Conservation (phyloP, 2,888 invertebrate species). For the Yponomeuta plumbellus region DNA sequence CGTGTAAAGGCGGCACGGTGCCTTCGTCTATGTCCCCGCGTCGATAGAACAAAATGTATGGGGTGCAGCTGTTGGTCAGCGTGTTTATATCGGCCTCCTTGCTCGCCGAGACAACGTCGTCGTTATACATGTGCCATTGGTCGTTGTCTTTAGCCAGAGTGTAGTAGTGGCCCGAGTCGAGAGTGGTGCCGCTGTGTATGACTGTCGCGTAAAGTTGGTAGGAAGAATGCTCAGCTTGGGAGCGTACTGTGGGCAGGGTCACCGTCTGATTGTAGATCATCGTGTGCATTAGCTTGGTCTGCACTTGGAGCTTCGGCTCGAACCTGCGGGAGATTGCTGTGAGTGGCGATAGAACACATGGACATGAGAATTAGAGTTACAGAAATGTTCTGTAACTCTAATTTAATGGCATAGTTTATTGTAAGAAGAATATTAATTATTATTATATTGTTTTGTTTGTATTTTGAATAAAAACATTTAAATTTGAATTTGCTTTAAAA, state of each 20-base stretch:
- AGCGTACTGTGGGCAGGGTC: slow-evolving; percentile 58
- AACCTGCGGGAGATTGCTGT: slow-evolving; percentile 39
- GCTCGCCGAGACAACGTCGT: slow-evolving; percentile 81
- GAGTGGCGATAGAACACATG: background rate
- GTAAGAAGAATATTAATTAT: too few relatives aligned
- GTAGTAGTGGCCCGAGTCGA: slow-evolving; percentile 93
- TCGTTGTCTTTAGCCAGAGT: slow-evolving; percentile 83
- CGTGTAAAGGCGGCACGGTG: slow-evolving; percentile 42
- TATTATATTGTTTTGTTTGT: too few relatives aligned
- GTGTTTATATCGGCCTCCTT: slow-evolving; percentile 78
- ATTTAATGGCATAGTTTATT: too few relatives aligned
- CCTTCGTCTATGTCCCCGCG: slow-evolving; percentile 63
- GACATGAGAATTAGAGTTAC: background rate
- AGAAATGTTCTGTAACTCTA: too few relatives aligned
- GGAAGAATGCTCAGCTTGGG: slow-evolving; percentile 47
- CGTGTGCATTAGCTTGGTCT: slow-evolving; percentile 87
- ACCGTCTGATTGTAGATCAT: slow-evolving; percentile 78
- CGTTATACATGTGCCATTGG: slow-evolving; percentile 89
- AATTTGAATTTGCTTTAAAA: too few relatives aligned
- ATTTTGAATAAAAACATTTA: too few relatives aligned
- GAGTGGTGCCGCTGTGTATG: slow-evolving; percentile 88
- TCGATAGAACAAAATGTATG: slow-evolving; percentile 88
- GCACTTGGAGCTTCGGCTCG: slow-evolving; percentile 73
- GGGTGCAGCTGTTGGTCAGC: slow-evolving; percentile 84
- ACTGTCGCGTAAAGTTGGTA: slow-evolving; percentile 89